Evolutionary conservation across 2,888 invertebrate species (phyloP).

Genomic region (Epirrhoe tristata): DNA sequence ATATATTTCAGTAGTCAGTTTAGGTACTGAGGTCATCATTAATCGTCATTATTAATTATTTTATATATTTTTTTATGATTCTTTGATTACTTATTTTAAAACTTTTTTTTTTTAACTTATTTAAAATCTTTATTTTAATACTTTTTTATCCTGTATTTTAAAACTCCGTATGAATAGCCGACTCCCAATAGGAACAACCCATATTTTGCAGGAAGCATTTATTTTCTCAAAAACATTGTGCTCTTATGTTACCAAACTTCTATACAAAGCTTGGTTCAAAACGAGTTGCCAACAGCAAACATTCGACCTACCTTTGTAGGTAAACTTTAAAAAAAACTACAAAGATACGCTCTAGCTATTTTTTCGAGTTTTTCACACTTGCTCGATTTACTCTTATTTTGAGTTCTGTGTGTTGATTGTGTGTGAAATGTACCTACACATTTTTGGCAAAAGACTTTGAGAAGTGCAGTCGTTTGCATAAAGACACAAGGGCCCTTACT

Average conservation of each 20-base stretch:
- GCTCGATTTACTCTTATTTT: constrained; percentile 9
- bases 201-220: neutral
- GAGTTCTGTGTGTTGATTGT: constrained; percentile 11
- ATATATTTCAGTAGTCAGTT: too few species aligned
- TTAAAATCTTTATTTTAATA: too few species aligned
- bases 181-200: too few species aligned
- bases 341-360: constrained; percentile 17
- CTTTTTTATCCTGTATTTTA: too few species aligned
- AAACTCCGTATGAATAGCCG: too few species aligned
- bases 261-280: constrained; percentile 3
- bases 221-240: neutral
- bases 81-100: too few species aligned
- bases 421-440: constrained; percentile 10
- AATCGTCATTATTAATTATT: too few species aligned
- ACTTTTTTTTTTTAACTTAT: too few species aligned
- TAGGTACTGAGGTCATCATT: too few species aligned
- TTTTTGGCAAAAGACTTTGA: constrained; percentile 1
- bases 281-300: neutral
- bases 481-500: too few species aligned
- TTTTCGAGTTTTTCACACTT: constrained; percentile 24
- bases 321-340: constrained; percentile 24
- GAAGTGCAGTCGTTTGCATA: too few species aligned
- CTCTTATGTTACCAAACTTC: neutral
- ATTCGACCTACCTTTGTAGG: constrained; percentile 27
- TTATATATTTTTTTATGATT: too few species aligned